Conservation (phyloP, 1,140 invertebrate genomes). For the Phocides pigmalion region DNA sequence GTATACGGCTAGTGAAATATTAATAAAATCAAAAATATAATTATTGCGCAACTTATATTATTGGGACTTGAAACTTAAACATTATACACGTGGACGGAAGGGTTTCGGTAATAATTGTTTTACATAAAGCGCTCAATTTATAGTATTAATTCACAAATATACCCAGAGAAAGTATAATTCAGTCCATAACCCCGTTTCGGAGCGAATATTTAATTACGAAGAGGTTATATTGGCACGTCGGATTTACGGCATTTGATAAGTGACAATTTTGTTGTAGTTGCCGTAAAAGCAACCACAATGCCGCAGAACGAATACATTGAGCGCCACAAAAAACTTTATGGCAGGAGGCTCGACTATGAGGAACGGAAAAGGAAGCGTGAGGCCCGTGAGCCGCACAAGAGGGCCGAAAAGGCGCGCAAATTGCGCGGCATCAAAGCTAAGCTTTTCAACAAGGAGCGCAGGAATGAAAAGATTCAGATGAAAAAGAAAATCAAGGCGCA, state of each 20-base stretch:
- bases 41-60: no score
- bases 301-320: constrained; percentile 99
- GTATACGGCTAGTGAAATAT: background rate
- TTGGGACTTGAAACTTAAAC: no score
- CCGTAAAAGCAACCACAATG: constrained; percentile 88
- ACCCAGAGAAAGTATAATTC: background rate
- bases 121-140: no score
- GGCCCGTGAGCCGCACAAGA: constrained; percentile 95
- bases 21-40: no score
- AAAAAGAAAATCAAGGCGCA: constrained; percentile 98
- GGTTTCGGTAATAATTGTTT: no score
- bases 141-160: no score
- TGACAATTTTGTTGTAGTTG: constrained; percentile 80
- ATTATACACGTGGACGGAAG: no score
- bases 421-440: constrained; percentile 98
- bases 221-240: constrained; percentile 48
- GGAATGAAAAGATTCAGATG: constrained; percentile 99
- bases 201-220: background rate
- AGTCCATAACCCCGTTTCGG: background rate
- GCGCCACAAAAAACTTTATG: constrained; percentile 97
- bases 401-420: constrained; percentile 94
- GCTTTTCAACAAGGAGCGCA: constrained; percentile 97
- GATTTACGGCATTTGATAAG: constrained; percentile 51
- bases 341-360: constrained; percentile 98
- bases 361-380: constrained; percentile 98